Conservation (phyloP, 2,888 invertebrate genomes). For the Phyto melanocephala region DNA sequence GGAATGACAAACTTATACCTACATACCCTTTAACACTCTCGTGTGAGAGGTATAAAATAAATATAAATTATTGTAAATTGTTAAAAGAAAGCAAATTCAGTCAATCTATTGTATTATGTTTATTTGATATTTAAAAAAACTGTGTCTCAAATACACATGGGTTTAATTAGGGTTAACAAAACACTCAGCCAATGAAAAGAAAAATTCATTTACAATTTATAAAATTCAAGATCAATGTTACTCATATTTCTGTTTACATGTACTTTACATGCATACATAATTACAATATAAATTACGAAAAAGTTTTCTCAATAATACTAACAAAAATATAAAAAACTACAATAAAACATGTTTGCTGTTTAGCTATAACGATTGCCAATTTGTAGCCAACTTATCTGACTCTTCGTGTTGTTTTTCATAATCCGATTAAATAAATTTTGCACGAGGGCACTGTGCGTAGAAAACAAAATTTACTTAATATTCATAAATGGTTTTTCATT, state of each 20-base stretch:
- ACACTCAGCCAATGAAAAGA: constrained; percentile 12
- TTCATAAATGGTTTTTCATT: constrained; percentile 25
- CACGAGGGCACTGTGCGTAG: constrained; percentile 42
- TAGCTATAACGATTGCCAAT: constrained; percentile 11
- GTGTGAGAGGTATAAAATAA: too few species aligned
- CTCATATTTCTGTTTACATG: constrained; percentile 18
- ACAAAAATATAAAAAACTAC: constrained; percentile 16
- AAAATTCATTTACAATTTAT: too few species aligned
- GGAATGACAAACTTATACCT: too few species aligned
- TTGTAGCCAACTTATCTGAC: constrained; percentile 43
- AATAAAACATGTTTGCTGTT: constrained; percentile 36
- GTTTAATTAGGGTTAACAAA: too few species aligned
- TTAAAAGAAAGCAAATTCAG: too few species aligned
- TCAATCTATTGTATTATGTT: too few species aligned
- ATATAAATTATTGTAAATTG: too few species aligned
- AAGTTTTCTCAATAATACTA: constrained; percentile 11
- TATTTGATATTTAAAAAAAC: too few species aligned
- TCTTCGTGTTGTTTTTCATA: constrained; percentile 10
- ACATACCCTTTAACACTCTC: too few species aligned
- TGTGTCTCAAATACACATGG: too few species aligned
- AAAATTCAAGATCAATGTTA: constrained; percentile 63
- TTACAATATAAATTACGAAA: constrained; percentile 11
- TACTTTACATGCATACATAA: constrained; percentile 14
- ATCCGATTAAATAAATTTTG: constrained; percentile 44
- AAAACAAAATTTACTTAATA: constrained; percentile 25